Evolutionary conservation across 1,140 invertebrate species (phyloP).

Genomic region (Leguminivora glycinivorella): DNA sequence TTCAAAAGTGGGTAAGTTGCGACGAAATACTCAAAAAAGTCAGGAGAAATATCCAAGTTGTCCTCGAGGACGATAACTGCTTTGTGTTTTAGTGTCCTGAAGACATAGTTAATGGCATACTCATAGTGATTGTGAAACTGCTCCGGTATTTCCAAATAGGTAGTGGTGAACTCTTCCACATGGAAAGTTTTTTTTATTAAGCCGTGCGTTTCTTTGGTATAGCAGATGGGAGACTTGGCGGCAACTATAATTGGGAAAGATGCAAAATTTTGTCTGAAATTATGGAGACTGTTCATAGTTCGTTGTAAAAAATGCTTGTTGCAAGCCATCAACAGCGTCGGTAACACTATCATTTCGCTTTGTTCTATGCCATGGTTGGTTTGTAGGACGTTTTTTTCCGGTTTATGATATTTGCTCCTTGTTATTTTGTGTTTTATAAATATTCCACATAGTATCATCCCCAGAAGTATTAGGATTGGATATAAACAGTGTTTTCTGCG

Average conservation of each 20-base stretch:
- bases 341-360: neutral
- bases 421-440: neutral
- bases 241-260: neutral
- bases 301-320: neutral
- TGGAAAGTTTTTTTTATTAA: neutral
- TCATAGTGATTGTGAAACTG: neutral
- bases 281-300: neutral
- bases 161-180: neutral
- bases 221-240: neutral
- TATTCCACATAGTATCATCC: neutral
- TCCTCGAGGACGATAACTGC: slow-evolving; percentile 81
- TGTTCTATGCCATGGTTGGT: neutral
- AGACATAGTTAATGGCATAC: neutral
- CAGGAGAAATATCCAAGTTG: slow-evolving; percentile 97
- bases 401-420: neutral
- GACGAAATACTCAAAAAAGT: slow-evolving; percentile 98
- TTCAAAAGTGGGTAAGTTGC: slow-evolving; percentile 93
- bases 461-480: neutral
- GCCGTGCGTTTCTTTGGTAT: neutral
- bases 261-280: neutral
- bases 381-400: neutral
- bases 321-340: neutral
- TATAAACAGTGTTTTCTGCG: neutral
- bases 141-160: neutral
- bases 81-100: neutral